These are phyloP conservation scores for Electrona antarctica DNA, from an alignment of 2,113 vertebrate species.

Conservation along the genomic window DNA sequence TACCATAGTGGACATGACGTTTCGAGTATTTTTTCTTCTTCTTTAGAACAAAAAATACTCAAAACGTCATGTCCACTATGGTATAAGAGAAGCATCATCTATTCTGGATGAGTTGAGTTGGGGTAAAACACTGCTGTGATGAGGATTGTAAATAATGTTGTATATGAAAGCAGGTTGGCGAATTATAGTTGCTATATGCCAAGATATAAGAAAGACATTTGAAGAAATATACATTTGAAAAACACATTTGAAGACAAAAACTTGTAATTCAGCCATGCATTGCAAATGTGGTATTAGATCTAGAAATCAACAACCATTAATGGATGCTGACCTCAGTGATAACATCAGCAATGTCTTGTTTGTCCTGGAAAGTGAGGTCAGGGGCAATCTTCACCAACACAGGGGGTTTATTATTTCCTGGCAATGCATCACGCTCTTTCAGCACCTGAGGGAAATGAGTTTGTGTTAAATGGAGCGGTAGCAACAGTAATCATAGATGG, in stretches of 20 bases:
- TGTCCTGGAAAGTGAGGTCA: slow-evolving; percentile 88
- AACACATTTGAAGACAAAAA: no score
- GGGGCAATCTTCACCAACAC: slow-evolving; percentile 95
- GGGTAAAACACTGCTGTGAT: neutral
- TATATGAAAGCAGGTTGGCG: neutral
- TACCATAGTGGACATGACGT: no score
- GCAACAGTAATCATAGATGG: no score
- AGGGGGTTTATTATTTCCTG: slow-evolving; percentile 75
- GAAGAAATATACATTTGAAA: no score
- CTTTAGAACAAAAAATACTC: no score
- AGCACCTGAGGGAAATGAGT: slow-evolving; percentile 81
- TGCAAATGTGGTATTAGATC: no score
- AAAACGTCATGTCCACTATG: no score
- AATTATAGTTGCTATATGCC: no score
- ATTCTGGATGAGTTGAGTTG: neutral
- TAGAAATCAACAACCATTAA: neutral
- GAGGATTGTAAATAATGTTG: neutral
- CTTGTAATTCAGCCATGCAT: no score
- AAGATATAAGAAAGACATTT: no score
- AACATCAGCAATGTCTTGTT: slow-evolving; percentile 87
- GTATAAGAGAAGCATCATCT: no score
- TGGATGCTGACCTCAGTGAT: slow-evolving; percentile 82
- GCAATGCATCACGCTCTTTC: slow-evolving; percentile 82
- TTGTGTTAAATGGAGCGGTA: neutral
- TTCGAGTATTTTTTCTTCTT: no score